Conservation (phyloP, 2,797 vertebrate genomes). For the Enteromius mattozi region DNA sequence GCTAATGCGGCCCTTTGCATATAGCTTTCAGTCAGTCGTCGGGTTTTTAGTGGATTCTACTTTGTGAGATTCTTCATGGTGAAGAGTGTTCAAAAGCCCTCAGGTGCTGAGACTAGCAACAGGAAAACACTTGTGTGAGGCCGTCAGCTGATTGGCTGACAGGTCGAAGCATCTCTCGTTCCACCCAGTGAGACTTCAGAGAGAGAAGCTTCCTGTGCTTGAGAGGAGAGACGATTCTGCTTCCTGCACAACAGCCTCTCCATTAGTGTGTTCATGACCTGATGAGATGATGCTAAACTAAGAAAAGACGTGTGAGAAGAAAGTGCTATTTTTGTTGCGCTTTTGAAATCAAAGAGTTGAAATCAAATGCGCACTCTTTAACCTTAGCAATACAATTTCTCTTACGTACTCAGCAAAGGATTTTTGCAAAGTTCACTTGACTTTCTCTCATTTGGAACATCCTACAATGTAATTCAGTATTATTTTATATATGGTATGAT, state of each 20-base stretch:
- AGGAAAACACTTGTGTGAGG: constrained; percentile 50
- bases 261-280: neutral
- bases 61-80: constrained; percentile 19
- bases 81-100: constrained; percentile 37
- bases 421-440: neutral
- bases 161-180: constrained; percentile 53
- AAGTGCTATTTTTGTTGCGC: neutral
- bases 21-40: constrained; percentile 26
- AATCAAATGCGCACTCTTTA: neutral
- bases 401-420: neutral
- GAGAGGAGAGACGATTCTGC: constrained; percentile 42
- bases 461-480: neutral
- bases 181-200: constrained; percentile 51
- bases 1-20: constrained; percentile 29
- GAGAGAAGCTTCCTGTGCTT: constrained; percentile 50
- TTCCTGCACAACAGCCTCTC: constrained; percentile 33
- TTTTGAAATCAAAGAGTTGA: neutral
- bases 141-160: constrained; percentile 56
- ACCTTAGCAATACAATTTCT: neutral
- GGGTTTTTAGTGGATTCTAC: constrained; percentile 30
- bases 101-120: constrained; percentile 43
- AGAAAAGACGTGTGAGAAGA: neutral
- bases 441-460: neutral
- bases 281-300: neutral
- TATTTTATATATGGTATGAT: too few species aligned